Evolutionary conservation across 2,113 vertebrate genomes (phyloP).

Genomic region (Anhinga anhinga): DNA sequence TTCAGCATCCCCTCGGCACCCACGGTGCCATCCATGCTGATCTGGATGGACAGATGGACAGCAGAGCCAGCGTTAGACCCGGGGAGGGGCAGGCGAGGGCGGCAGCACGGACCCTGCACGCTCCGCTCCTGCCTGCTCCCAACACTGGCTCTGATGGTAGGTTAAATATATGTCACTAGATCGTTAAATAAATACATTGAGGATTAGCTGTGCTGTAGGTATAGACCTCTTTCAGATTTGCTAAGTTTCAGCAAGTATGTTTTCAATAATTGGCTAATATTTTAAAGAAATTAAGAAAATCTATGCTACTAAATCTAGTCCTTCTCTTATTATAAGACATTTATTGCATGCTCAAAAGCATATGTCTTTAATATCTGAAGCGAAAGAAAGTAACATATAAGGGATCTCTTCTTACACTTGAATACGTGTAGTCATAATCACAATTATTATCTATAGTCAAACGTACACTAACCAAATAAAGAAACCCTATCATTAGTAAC

Average conservation of each 20-base stretch:
- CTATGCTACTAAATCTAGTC: not conserved
- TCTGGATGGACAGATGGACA: not conserved
- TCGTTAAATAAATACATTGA: not conserved
- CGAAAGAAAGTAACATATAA: not conserved
- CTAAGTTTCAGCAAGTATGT: not conserved
- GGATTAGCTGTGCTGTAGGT: not conserved
- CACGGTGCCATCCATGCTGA: accelerated
- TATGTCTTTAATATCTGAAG: not conserved
- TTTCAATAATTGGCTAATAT: constrained; percentile 15
- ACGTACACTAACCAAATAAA: not conserved
- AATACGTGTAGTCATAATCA: not conserved
- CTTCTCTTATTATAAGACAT: not conserved
- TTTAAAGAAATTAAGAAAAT: not conserved
- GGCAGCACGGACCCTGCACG: not conserved
- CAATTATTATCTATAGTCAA: not conserved
- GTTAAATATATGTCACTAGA: not conserved
- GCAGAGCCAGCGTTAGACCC: not conserved
- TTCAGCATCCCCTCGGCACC: not conserved
- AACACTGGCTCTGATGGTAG: not conserved
- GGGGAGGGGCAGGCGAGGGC: not conserved
- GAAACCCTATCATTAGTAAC: not conserved
- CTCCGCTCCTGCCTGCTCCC: not conserved
- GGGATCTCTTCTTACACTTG: not conserved
- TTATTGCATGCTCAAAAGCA: not conserved
- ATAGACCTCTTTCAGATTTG: not conserved